Base-by-base conservation (phyloP, 1,140 invertebrate genomes). In the Lycorma delicatula region DNA sequence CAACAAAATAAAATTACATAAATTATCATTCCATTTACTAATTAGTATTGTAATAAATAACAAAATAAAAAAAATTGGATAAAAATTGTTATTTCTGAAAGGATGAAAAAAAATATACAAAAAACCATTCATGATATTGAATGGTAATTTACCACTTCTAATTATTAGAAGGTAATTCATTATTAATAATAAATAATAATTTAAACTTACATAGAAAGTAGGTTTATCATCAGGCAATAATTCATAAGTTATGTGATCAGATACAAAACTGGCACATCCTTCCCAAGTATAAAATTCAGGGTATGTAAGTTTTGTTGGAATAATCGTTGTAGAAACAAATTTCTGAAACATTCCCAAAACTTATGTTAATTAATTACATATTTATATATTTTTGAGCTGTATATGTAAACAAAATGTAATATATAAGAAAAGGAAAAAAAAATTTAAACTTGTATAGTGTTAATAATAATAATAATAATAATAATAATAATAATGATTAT, bases 291-390 rank as follows among this genome's bases (percentile, higher is more conserved):
- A 75, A 16, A 84, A 72, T 60, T 80, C 78, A 0, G 75, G 71
- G 67, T 77, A 82, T 9, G 78, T 77, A 26, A 84, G 68, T 38
- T 77, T 78, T 26, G 82, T 84, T 27, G 79, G 79, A 23, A 81
- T 74, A 57, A 87, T 77, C n/a, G 78, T 75, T 11, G 82, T 84
- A 56, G 81, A 86, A 46, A 86, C 81, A 74, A 61, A 38, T 36
- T 61, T 57, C 56, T 61, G 56, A 9, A 54, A 38, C 31, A 48
- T 36, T 29, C 48, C 28, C 25, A 29, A 26, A 50, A 36, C 9
- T 11, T 49, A 25, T 16, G 20, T n/a, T 48, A 20, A 46, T 50
- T 49, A 54, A 38, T n/a, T n/a, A n/a, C n/a, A n/a, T n/a, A n/a
- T n/a, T n/a, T n/a, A n/a, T n/a, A n/a, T n/a, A n/a, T n/a, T n/a